Conservation (phyloP, 2,113 vertebrate genomes). For the Triplophysa tibetana region DNA sequence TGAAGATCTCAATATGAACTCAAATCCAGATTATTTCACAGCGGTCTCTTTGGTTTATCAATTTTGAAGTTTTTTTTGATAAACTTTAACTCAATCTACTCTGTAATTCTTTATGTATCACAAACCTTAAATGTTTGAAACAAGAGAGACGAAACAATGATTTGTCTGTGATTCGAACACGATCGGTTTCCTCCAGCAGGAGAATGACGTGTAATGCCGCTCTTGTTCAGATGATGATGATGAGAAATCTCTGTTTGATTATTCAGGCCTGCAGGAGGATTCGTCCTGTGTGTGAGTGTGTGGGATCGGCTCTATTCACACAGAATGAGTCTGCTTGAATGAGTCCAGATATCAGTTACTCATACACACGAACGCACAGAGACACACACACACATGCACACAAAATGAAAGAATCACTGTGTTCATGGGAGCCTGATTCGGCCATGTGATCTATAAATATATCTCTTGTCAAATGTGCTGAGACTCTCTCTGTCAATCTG, state of each 20-base stretch:
- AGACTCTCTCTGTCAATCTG: constrained; percentile 57
- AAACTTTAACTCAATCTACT: too few relatives aligned
- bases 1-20: too few relatives aligned
- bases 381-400: too few relatives aligned
- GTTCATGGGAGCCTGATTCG: constrained; percentile 5
- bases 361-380: not conserved
- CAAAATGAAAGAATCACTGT: not conserved
- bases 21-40: too few relatives aligned
- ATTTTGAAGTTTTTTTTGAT: too few relatives aligned
- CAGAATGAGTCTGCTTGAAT: constrained; percentile 6
- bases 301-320: not conserved
- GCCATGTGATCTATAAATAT: constrained; percentile 56
- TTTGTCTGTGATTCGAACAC: too few relatives aligned
- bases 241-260: not conserved
- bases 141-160: too few relatives aligned
- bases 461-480: constrained; percentile 36
- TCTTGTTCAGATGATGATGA: not conserved
- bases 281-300: not conserved
- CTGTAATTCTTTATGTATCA: too few relatives aligned
- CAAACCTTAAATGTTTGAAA: too few relatives aligned
- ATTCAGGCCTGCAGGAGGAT: not conserved
- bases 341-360: not conserved
- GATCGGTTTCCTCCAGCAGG: too few relatives aligned
- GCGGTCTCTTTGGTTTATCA: too few relatives aligned
- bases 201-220: too few relatives aligned